Evolutionary conservation across 1,140 invertebrate genomes (phyloP).

Genomic region (Brachionus plicatilis): DNA sequence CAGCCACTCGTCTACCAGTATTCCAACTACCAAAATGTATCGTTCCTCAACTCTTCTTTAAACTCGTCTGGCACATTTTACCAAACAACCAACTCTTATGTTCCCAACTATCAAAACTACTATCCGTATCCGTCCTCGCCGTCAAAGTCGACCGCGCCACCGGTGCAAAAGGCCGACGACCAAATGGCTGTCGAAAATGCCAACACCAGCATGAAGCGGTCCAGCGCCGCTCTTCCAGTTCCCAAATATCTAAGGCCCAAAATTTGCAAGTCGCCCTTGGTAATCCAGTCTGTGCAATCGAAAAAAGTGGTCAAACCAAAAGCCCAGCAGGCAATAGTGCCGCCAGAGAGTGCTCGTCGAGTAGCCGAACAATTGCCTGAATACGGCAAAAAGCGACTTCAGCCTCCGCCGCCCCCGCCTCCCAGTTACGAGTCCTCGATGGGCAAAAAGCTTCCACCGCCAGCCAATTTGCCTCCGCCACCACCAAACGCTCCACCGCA

Average conservation of each 20-base stretch:
- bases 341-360: neutral
- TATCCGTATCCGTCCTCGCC: neutral
- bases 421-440: neutral
- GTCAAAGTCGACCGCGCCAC: neutral
- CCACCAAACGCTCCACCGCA: conserved; percentile 13
- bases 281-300: neutral
- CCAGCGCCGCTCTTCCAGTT: neutral
- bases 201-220: neutral
- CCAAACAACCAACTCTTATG: neutral
- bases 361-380: neutral
- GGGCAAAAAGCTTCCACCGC: neutral
- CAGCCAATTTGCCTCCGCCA: neutral
- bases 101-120: conserved; percentile 3
- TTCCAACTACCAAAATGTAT: neutral
- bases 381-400: neutral
- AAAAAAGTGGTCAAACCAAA: neutral
- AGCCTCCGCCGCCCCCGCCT: neutral
- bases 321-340: neutral
- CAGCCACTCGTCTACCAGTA: neutral
- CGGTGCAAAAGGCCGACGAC: neutral
- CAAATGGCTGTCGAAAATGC: neutral
- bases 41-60: neutral
- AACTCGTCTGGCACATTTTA: neutral
- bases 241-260: conserved; percentile 11
- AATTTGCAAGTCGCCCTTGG: conserved; percentile 6